Evolutionary conservation across 2,797 vertebrate species (phyloP).

Genomic region (Botia kubotai): DNA sequence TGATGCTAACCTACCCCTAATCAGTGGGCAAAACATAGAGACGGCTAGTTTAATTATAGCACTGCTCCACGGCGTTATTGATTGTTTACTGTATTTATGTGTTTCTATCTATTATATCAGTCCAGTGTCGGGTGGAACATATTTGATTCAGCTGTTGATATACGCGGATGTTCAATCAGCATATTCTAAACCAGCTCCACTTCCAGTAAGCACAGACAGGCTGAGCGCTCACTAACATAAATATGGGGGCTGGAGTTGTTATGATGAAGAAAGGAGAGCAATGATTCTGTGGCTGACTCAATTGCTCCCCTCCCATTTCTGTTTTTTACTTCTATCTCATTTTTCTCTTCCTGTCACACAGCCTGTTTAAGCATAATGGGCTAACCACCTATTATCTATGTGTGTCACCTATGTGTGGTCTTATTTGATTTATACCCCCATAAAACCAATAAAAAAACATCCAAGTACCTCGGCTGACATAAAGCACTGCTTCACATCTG

Average conservation of each 20-base stretch:
- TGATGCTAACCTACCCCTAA: neutral
- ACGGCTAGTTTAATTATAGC: conserved; percentile 21
- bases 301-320: conserved; percentile 52
- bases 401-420: neutral
- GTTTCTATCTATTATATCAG: conserved; percentile 20
- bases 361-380: conserved; percentile 3
- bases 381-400: too few species aligned
- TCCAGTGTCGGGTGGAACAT: conserved; percentile 7
- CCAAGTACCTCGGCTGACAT: neutral
- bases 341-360: neutral
- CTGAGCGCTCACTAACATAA: conserved; percentile 33
- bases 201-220: conserved; percentile 49
- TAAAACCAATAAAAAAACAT: conserved; percentile 2
- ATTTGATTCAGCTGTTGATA: conserved; percentile 8
- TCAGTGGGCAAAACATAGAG: neutral
- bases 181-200: conserved; percentile 34
- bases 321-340: conserved; percentile 39
- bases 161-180: conserved; percentile 48
- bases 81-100: conserved; percentile 15
- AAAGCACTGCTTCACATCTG: neutral
- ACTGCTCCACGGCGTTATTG: neutral
- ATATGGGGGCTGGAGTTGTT: conserved; percentile 59
- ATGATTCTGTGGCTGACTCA: conserved; percentile 64
- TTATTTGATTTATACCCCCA: neutral
- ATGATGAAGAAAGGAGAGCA: conserved; percentile 54